These are phyloP conservation scores for Julus scandinavius DNA, from an alignment of 2,888 invertebrate species.

Conservation along the genomic window DNA sequence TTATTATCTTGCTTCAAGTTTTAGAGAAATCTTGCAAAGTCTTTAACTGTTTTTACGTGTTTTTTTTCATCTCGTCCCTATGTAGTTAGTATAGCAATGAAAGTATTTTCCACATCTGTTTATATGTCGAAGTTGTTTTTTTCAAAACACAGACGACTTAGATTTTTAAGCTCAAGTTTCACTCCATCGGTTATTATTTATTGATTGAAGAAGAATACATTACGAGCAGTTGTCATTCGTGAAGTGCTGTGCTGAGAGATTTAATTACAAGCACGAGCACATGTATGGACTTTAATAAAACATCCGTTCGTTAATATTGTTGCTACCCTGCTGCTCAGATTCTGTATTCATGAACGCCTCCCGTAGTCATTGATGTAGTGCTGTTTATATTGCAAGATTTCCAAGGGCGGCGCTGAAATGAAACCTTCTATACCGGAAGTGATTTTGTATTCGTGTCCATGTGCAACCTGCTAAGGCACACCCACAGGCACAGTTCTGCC, in stretches of 20 bases:
- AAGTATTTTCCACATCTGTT: background rate
- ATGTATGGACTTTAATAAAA: background rate
- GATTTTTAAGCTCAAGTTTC: background rate
- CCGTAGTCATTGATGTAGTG: background rate
- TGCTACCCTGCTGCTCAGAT: slow-evolving; percentile 35
- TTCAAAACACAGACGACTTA: background rate
- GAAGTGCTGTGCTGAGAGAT: background rate
- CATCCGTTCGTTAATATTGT: background rate
- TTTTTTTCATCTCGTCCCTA: no score
- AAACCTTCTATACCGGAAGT: slow-evolving; percentile 10
- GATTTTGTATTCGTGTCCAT: slow-evolving; percentile 33
- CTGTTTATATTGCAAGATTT: background rate
- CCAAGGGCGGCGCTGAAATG: background rate
- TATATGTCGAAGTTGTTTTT: background rate
- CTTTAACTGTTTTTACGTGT: no score
- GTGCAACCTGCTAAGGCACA: slow-evolving; percentile 18
- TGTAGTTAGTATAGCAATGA: no score
- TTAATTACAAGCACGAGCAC: slow-evolving; percentile 8
- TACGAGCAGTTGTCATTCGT: background rate
- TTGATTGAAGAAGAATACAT: background rate
- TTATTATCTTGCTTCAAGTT: no score
- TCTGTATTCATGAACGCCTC: background rate
- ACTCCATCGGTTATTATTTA: background rate
- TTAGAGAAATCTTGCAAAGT: no score
- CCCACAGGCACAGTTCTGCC: background rate